Base-by-base conservation (phyloP, 2,888 invertebrate genomes). In the Erannis defoliaria region DNA sequence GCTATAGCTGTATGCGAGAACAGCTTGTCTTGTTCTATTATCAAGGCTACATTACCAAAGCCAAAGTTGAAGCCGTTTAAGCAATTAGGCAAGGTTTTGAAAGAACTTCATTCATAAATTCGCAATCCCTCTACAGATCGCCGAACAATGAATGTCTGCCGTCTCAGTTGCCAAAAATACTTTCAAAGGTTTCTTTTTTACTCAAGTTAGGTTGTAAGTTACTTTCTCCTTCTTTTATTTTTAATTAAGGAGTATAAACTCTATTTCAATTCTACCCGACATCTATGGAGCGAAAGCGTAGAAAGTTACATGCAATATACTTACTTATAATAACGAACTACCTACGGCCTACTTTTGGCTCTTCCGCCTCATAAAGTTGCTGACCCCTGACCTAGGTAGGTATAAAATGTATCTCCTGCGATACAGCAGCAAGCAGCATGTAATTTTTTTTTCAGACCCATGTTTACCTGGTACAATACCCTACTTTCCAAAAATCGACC, bases 41-140 rank as follows among this genome's bases (percentile, higher is more conserved):
- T n/a, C n/a, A 12, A 1, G n/a, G 40, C 19, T 42, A 16, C 23
- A n/a, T 23, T 42, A 8, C 42, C 12, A 40, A 40, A 37, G 10
- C 18, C 0, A 42, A 43, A 43, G 23, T 23, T 23, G 23, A 23
- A 43, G 23, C 14, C 21, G 14, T 19, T 42, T 6, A 43, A 23
- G 6, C 2, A 5, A 43, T 9, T 14, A 26, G 23, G 23, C 14
- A 14, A 5, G 29, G 6, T 48, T 49, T 49, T 12, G 35, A 23
- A 49, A 48, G 12, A 46, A 37, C 8, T 23, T 35, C 10, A 21
- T 21, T 21, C 8, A 23, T 49, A 12, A 35, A 31, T 46, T 46
- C 6, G 46, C 31, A 31, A 33, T 31, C 31, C 46, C 8, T 46
- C 21, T 8, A 14, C 10, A 26, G 23, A 42, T 6, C 16, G 5